These are phyloP conservation scores for Geophilus truncorum DNA, from an alignment of 2,888 invertebrate genomes.

Conservation along the genomic window DNA sequence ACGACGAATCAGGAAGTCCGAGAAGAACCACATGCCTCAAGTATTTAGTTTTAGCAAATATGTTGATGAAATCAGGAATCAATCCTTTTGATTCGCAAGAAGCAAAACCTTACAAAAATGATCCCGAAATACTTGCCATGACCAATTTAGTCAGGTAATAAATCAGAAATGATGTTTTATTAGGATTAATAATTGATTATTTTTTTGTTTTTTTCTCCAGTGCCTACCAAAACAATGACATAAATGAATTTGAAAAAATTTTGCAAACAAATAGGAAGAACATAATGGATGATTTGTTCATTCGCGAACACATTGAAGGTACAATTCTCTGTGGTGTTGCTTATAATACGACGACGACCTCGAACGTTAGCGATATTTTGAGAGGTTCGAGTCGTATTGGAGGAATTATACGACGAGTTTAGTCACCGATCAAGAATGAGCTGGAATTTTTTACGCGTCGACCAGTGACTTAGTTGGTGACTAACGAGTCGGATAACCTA, in stretches of 20 bases:
- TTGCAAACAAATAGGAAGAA: constrained; percentile 87
- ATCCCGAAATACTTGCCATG: constrained; percentile 98
- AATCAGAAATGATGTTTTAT: background rate
- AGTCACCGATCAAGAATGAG: too few species aligned
- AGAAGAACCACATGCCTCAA: constrained; percentile 94
- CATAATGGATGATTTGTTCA: constrained; percentile 99
- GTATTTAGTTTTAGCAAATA: constrained; percentile 95
- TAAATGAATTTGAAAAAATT: constrained; percentile 95
- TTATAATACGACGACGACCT: too few species aligned
- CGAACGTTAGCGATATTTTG: too few species aligned
- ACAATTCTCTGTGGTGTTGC: constrained; percentile 32
- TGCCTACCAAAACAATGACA: constrained; percentile 97
- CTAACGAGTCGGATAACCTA: too few species aligned
- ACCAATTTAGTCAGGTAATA: constrained; percentile 76
- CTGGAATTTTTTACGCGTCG: too few species aligned
- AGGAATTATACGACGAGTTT: too few species aligned
- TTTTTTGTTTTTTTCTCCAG: constrained; percentile 50
- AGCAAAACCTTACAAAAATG: constrained; percentile 98
- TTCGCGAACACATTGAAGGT: constrained; percentile 94
- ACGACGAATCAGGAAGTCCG: constrained; percentile 97
- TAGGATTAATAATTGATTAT: background rate
- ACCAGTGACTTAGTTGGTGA: too few species aligned
- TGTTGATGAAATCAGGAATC: constrained; percentile 99
- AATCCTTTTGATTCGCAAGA: constrained; percentile 99
- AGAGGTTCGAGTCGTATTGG: too few species aligned